These are phyloP conservation scores for Parnassius orleans DNA, from an alignment of 2,888 invertebrate genomes.

Conservation along the genomic window DNA sequence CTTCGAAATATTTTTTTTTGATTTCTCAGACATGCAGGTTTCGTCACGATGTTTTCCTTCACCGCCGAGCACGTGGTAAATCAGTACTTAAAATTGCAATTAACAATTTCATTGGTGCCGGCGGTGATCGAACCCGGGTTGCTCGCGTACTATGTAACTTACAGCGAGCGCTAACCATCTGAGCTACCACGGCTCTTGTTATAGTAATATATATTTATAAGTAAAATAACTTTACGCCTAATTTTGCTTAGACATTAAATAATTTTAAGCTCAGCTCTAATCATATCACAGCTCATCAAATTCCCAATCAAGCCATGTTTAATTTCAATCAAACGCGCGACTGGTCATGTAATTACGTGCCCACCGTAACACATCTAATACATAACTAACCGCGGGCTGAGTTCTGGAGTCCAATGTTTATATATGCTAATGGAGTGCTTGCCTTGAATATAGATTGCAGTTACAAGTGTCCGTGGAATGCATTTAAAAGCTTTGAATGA, in stretches of 20 bases:
- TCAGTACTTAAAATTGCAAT: too few species aligned
- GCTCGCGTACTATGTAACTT: too few species aligned
- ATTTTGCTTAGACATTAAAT: conserved; percentile 10
- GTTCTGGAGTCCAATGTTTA: conserved; percentile 15
- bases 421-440: conserved; percentile 44
- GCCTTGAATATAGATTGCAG: conserved; percentile 51
- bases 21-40: too few species aligned
- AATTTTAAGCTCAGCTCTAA: conserved; percentile 5
- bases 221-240: not conserved
- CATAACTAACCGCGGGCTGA: conserved; percentile 24
- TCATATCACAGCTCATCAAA: conserved; percentile 37
- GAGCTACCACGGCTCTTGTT: too few species aligned
- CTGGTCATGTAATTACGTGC: conserved; percentile 47
- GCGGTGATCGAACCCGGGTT: too few species aligned
- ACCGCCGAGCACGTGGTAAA: too few species aligned
- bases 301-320: conserved; percentile 51
- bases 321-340: conserved; percentile 59
- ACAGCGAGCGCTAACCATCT: too few species aligned
- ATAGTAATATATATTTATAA: too few species aligned
- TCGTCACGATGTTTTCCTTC: too few species aligned
- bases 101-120: too few species aligned
- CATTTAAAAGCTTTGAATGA: conserved; percentile 35
- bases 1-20: too few species aligned
- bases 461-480: conserved; percentile 31
- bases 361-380: conserved; percentile 39